Base-by-base conservation (phyloP, 2,797 vertebrate genomes). In the Pangasius djambal region DNA sequence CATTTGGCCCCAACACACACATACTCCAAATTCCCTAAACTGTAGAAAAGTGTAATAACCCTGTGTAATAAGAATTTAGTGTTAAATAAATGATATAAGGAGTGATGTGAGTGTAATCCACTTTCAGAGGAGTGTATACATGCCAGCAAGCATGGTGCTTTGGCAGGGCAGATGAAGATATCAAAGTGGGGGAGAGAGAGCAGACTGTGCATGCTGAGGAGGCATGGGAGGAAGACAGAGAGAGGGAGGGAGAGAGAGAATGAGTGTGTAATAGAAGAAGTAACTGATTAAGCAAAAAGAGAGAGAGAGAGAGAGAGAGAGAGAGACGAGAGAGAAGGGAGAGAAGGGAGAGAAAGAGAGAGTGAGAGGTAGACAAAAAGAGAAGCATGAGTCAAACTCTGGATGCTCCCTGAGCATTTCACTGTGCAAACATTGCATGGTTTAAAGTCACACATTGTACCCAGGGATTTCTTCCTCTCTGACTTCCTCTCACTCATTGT, bases 101-200 rank as follows among this genome's bases (percentile, higher is more conserved):
- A 87, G 74, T 77, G 85, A 89, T 48, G 75, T 28, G 75, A 82
- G 82, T 87, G 88, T 90, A 90, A 91, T 90, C 88, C 87, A 89
- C 89, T 91, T 90, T 90, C 81, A 75, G 87, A 2, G 12, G 70
- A 90, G 87, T 90, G 88, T 57, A 85, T 83, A 86, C 88, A 89
- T 86, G 86, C 86, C 91, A 93, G 83, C 86, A 91, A 92, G 91
- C 90, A 88, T 87, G 77, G 88, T 89, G 92, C 86, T 87, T 87
- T 92, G 91, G 91, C 90, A 88, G 92, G 91, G 92, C 91, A 93
- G 92, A 96, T 95, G 92, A 95, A 95, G 94, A 95, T 93, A 94
- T 95, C 94, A 95, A 93, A 95, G 94, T 93, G 91, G 92, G 93
- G 90, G 90, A 92, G 90, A 88, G 87, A 89, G 85, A 90, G 90